phyloP scores from a whole-genome alignment of 53 echinoderm and acorn worm species.

The Arbacia lixula region DNA sequence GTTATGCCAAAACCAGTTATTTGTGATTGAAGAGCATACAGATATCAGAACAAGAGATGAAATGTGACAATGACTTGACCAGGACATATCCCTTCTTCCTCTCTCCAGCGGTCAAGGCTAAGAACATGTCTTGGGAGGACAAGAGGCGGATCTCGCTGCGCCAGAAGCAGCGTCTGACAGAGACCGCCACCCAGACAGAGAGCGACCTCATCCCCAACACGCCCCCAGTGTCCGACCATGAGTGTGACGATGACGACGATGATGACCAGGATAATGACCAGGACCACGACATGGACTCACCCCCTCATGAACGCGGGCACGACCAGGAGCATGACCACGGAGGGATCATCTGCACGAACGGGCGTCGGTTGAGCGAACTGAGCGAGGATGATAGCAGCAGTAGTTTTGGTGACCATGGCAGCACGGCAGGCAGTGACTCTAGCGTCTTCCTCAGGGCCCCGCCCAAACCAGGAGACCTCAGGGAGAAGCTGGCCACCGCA shows the following conservation, averaged over 20 bases:
- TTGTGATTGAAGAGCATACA: no score
- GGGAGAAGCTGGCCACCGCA: constrained; percentile 64
- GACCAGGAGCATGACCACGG: constrained; percentile 65
- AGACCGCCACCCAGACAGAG: constrained; percentile 91
- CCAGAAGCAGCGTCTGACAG: constrained; percentile 66
- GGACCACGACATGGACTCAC: constrained; percentile 25
- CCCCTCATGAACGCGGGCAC: no score
- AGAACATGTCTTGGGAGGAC: constrained; percentile 80
- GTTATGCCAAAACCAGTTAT: no score
- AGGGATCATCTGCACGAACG: constrained; percentile 84
- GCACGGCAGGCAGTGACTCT: constrained; percentile 83
- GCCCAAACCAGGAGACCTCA: constrained; percentile 46
- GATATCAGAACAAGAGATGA: no score
- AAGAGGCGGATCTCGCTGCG: constrained; percentile 83
- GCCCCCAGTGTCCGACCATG: constrained; percentile 80
- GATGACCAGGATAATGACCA: no score
- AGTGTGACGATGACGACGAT: constrained; percentile 61
- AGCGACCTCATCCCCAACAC: constrained; percentile 64
- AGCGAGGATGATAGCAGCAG: constrained; percentile 85
- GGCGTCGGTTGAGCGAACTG: constrained; percentile 87
- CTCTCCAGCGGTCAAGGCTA: constrained; percentile 17
- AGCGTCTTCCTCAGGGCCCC: constrained; percentile 82
- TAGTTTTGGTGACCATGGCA: constrained; percentile 88
- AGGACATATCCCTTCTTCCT: no score
- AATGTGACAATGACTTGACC: no score